Base-by-base conservation (phyloP, 2,888 invertebrate genomes). In the Tetrapedia diversipes region DNA sequence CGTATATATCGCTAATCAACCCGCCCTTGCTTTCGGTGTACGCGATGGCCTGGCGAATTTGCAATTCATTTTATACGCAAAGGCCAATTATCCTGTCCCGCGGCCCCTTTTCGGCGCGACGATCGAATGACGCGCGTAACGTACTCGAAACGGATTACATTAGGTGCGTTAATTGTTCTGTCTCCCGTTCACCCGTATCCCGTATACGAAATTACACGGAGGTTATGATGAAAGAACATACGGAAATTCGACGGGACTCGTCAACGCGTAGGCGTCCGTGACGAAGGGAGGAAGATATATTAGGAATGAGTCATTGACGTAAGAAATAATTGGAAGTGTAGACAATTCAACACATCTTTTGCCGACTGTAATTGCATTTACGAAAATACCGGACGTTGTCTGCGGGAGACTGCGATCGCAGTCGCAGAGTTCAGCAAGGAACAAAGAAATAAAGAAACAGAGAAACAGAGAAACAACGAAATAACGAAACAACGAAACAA, bases 1-100 rank as follows among this genome's bases (percentile, higher is more conserved):
- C 68, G 85, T 84, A n/a, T n/a, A n/a, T n/a, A 88, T 88, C 78
- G 80, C 81, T 86, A 83, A 89, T 87, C 84, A 80, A 84, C 80
- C 81, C 82, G 75, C 71, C 72, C 80, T 82, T 82, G 81, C 66
- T 68, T 81, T 77, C 76, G 75, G 82, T 85, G 86, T 85, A 70
- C 49, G n/a, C n/a, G n/a, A 49, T 61, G 51, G 14, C 10, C n/a
- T 53, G 65, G 37, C 32, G 60, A 73, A 77, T 81, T 63, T 79
- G 54, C 63, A 56, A 72, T 63, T 73, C 34, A 54, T 67, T 73
- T 67, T 57, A n/a, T n/a, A 53, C 22, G 45, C 43, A 24, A 39
- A 16, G 22, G 63, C 45, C 37, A 76, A 63, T 72, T 61, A 63
- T 10, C 16, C 24, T 1, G 19, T n/a, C 16, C 37, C 34, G 24